Conservation (phyloP, 2,113 vertebrate species). For the Ceyx margarethae region DNA sequence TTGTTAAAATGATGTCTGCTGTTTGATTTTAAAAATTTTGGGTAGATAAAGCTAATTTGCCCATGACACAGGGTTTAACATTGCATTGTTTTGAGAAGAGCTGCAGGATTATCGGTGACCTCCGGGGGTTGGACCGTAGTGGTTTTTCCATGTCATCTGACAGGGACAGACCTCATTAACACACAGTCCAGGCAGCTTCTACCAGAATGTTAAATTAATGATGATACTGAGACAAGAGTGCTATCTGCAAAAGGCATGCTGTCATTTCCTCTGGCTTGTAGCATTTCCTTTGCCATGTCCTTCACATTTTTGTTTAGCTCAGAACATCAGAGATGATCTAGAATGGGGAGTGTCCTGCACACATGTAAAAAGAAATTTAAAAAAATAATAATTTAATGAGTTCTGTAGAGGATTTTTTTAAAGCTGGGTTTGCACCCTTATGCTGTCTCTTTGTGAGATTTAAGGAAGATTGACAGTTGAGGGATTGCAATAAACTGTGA, state of each 20-base stretch:
- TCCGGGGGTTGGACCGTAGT: background rate
- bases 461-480: background rate
- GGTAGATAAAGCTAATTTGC: slow-evolving; percentile 41
- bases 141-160: slow-evolving; percentile 5
- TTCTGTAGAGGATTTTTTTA: background rate
- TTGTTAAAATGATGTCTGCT: slow-evolving; percentile 43
- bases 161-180: slow-evolving; percentile 31
- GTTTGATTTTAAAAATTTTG: slow-evolving; percentile 21
- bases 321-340: background rate
- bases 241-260: background rate
- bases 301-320: background rate
- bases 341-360: fast-evolving
- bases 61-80: background rate
- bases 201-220: slow-evolving; percentile 16
- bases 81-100: background rate
- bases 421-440: background rate
- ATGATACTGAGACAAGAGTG: background rate
- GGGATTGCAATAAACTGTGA: background rate
- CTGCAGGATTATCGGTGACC: slow-evolving; percentile 23
- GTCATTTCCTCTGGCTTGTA: background rate
- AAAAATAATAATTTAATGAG: background rate
- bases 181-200: background rate
- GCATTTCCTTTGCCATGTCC: background rate
- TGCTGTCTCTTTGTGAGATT: background rate
- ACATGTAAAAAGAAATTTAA: background rate